These are phyloP conservation scores for Cettia cetti DNA, from an alignment of 2,113 vertebrate species.

Conservation along the genomic window DNA sequence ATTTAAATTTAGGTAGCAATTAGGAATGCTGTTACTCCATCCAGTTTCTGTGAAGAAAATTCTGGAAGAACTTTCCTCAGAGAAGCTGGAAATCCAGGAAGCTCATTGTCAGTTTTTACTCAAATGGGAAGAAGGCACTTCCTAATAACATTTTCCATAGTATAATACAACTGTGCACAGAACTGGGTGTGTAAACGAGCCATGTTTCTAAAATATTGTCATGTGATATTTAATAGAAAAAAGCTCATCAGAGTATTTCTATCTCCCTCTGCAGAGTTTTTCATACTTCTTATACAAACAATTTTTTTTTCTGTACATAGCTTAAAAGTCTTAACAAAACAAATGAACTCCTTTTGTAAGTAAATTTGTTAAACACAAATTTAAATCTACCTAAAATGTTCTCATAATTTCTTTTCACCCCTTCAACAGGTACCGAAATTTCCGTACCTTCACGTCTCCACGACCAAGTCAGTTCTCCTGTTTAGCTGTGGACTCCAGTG, in stretches of 20 bases:
- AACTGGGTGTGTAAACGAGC: neutral
- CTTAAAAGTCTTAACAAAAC: neutral
- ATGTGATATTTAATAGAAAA: neutral
- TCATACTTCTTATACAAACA: neutral
- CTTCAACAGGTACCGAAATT: constrained; percentile 88
- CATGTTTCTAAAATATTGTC: neutral
- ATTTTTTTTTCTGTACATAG: neutral
- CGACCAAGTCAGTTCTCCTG: constrained; percentile 91
- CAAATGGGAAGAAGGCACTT: neutral
- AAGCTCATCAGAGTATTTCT: neutral
- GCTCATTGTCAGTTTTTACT: neutral
- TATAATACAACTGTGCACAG: neutral
- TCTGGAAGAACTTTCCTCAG: neutral
- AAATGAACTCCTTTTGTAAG: neutral
- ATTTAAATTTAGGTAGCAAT: neutral
- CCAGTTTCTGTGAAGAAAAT: neutral
- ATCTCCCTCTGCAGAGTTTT: neutral
- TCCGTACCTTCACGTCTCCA: constrained; percentile 92
- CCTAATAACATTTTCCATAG: rapidly evolving
- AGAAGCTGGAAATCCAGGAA: neutral
- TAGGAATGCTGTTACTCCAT: neutral
- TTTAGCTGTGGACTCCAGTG: constrained; percentile 87
- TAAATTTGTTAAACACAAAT: rapidly evolving
- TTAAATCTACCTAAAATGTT: neutral
- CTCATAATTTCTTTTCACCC: neutral